Evolutionary conservation across 2,888 invertebrate species (phyloP), one percentile per base, ranked within the genome.

Genomic region (Peribatodes rhomboidaria): DNA sequence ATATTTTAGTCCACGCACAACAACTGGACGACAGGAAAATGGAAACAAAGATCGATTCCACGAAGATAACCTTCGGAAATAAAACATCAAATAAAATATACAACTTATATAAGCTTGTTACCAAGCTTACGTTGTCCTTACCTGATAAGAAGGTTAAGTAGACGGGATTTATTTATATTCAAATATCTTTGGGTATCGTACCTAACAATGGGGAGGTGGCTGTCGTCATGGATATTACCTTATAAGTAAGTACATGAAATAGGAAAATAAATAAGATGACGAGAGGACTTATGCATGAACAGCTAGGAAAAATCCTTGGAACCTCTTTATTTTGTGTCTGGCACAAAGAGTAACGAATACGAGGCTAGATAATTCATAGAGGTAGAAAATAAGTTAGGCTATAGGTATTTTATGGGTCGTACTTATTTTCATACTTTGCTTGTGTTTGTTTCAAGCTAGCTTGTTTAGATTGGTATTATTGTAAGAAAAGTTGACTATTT

Each of bases 51-150:
- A 33, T 60, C 52, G 35, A 57, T 41, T 39, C 52, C 47, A 52
- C 20, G 50, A 55, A 22, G 14, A 35, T 35, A 62, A 37, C 22
- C n/a, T 16, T 69, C 70, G 68, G 67, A 70, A 62, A 53, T 56
- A 49, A 63, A 55, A 65, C 39, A 53, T 53, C 56, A 62, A 52
- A 56, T 49, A 55, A n/a, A 39, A 39, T 35, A 52, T 46, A 46
- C 2, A 7, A 27, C 42, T 33, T 18, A 47, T 55, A 37, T 55
- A 37, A 56, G 50, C 44, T 52, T 27, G 50, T 56, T 50, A 27
- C 44, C 44, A 52, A 50, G 50, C 44, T 56, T 52, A 55, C 49
- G 14, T 50, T 50, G 20, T 47, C 46, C 37, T 53, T 61, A 49
- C 16, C 54, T 41, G 52, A 54, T 49, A 18, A 49, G 52, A 47